Percentiles rank a stretch among this genome's conserved stretches.
phyloP scores from a whole-genome alignment of 2,113 vertebrate genomes.

The Thalassoma bifasciatum region DNA sequence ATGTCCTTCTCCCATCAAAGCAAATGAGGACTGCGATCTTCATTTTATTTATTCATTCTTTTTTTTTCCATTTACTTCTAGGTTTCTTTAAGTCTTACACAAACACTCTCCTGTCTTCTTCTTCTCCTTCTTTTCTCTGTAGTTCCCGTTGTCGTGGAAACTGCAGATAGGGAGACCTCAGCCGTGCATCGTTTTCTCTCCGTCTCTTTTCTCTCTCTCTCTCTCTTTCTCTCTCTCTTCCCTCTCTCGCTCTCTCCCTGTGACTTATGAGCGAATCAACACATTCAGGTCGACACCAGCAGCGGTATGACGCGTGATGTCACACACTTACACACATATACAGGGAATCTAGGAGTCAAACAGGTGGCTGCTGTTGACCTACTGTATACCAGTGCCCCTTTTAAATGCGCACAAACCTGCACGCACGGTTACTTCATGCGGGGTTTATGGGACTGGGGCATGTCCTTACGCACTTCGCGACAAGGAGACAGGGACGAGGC shows the following conservation, averaged over 20 bases:
- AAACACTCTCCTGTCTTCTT: conserved; percentile 7
- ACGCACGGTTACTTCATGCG: background rate
- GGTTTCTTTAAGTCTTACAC: conserved; percentile 13
- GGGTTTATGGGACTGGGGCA: background rate
- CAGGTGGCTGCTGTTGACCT: conserved; percentile 63
- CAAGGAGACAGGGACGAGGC: conserved; percentile 46
- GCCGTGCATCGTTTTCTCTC: conserved; percentile 18
- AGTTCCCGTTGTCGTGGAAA: conserved; percentile 79
- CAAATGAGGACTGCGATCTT: conserved; percentile 5
- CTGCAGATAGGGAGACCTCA: conserved; percentile 68
- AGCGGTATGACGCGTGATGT: conserved; percentile 18
- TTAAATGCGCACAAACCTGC: background rate
- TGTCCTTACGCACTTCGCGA: conserved; percentile 48
- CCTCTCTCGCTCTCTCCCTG: too few relatives aligned
- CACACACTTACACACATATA: background rate
- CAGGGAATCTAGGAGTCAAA: conserved; percentile 42
- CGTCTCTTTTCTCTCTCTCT: background rate
- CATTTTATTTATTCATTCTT: conserved; percentile 24
- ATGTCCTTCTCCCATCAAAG: conserved; percentile 14
- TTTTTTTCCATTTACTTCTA: conserved; percentile 7
- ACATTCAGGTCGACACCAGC: conserved; percentile 60
- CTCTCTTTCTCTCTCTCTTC: conserved; percentile 11
- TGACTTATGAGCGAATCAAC: conserved; percentile 51
- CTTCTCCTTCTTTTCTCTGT: conserved; percentile 24
- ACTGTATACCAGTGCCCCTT: conserved; percentile 6